Evolutionary conservation across 2,797 vertebrate species (phyloP), one percentile per base, ranked within the genome.

Genomic region (Sciurus carolinensis): DNA sequence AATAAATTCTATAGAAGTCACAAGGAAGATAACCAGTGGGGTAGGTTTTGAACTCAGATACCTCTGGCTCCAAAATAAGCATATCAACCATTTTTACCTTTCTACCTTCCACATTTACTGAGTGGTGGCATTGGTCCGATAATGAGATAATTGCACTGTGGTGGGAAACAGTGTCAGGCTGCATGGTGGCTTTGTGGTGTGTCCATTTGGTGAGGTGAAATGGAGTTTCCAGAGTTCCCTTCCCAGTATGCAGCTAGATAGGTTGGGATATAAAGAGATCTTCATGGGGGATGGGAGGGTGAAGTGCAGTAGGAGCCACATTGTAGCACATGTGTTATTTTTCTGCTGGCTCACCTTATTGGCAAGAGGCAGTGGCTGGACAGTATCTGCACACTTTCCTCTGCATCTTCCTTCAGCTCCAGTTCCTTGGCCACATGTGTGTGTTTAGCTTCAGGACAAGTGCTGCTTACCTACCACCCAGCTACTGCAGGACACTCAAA

Each of bases 1-100:
- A 80, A 83, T 62, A 62, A 80, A 92, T 24, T 88, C 5, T 83
- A 18, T 26, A 15, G 64, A 44, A 80, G 26, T 94, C 73, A 92
- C 3, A 59, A 17, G n/a, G 33, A 15, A 64, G n/a, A 30, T 88
- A 52, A 73, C 33, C 77, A 9, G 18, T 71, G 33, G 72, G 62
- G 28, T 59, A 79, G 17, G 24, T 75, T 75, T 92, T 90, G 47
- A 95, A 90, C 44, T 81, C 64, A 82, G 47, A 57, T 57, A 3
- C 92, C 20, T 83, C 73, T 66, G 62, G 36, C 18, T 90, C 17
- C 44, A 44, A 24, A 69, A 13, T 80, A 14, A 24, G 20, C 17
- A 14, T 87, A n/a, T 54, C 50, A n/a, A 14, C 13, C 22, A 3
- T 73, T 73, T 39, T 20, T 26, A 17, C n/a, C 57, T 73, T 75